Base-by-base conservation (phyloP, 2,113 vertebrate genomes). In the Cacatua alba region DNA sequence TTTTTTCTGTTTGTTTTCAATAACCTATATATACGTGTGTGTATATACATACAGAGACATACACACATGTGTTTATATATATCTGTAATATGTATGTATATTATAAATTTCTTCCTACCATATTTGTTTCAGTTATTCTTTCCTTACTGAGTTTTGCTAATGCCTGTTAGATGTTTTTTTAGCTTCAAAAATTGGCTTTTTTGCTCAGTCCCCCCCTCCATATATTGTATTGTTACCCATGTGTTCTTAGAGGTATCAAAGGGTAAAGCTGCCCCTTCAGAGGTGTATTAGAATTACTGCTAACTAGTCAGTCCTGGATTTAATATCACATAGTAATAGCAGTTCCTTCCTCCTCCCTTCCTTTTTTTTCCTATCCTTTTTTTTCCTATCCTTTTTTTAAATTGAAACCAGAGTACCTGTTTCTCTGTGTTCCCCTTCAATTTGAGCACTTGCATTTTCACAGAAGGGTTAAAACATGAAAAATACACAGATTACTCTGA, bases 21-120 rank as follows among this genome's bases (percentile, higher is more conserved):
- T 28, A 33, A 6, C 4, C 2, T 75, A 2, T 37, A 43, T 2
- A 15, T 14, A 13, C 2, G 1, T 23, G 5, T n/a, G 6, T 29
- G 6, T n/a, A 5, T n/a, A 41, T 7, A 39, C 3, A 29, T 5
- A 44, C 25, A 26, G 12, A 21, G 18, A 10, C 7, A 17, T 41
- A 8, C 5, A 9, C 28, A 15, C 8, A 10, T 10, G 4, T 67
- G 7, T 67, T 35, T 37, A 9, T 15, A 5, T 20, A 19, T 26
- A 33, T 3, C 8, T 17, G 28, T 14, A 14, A 46, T 6, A 33
- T 8, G 2, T 23, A 9, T 49, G 3, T 23, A 7, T 52, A 26
- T 24, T 37, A 43, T 2, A 31, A 18, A 33, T 67, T 31, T 74
- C 3, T 80, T 71, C 24, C 11, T 64, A 24, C 16, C 2, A 0